Base-by-base conservation (phyloP, 2,888 invertebrate species). In the Tenodera sinensis region DNA sequence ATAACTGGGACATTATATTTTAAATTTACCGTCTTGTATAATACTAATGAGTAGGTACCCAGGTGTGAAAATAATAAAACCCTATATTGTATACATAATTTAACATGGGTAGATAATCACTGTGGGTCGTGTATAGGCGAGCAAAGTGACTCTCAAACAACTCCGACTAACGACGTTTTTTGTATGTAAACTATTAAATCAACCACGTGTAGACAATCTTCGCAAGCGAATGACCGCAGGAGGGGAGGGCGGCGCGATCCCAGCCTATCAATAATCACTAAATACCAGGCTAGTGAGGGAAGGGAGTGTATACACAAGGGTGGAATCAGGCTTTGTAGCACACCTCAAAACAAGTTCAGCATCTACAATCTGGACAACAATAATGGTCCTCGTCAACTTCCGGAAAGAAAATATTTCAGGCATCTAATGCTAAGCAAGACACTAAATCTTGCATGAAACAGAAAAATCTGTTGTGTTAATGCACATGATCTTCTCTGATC, bases 11-110 rank as follows among this genome's bases (percentile, higher is more conserved):
- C 84, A 84, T 84, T 84, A 84, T 84, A 84, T 84, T 30, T 84
- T 28, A 30, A 84, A 84, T 25, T 84, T 25, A 34, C 34, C 42
- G 84, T 30, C 84, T 12, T n/a, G 25, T n/a, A 30, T 84, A 30
- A 84, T 84, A 20, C 30, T 84, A 84, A 84, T 84, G 84, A 84
- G 30, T 84, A 25, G 84, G 28, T 84, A 30, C 28, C 84, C 84
- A 84, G 84, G 84, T 84, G 84, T 84, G 84, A 84, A 84, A 84
- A 84, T 84, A 84, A 84, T 84, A 84, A 84, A 84, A 84, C 84
- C 84, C 84, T 84, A 30, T 34, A 84, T 84, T 84, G 84, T 84
- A 84, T 84, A 84, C 84, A 84, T 84, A 84, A 84, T 84, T 84
- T 84, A 84, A 84, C 84, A 30, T 30, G 84, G 84, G 30, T n/a